These are phyloP conservation scores for Drosophila atripex DNA, from an alignment of 2,888 invertebrate genomes.

Conservation along the genomic window DNA sequence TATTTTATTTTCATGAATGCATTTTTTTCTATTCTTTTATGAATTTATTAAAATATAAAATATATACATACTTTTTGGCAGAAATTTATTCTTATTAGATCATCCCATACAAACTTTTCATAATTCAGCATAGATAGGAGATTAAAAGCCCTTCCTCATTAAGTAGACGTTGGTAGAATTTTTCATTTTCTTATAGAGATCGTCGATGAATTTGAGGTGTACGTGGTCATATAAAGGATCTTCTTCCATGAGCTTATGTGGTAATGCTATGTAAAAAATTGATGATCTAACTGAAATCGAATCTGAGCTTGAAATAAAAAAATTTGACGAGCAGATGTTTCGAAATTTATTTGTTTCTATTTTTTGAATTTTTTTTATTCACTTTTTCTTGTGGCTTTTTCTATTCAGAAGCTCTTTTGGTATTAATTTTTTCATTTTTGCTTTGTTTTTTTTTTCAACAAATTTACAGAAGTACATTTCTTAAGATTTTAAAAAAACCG, in stretches of 20 bases:
- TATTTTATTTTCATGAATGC: background rate
- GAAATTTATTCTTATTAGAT: background rate
- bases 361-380: slow-evolving; percentile 60
- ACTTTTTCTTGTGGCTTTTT: slow-evolving; percentile 54
- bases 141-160: slow-evolving; percentile 29
- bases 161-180: slow-evolving; percentile 8
- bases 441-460: slow-evolving; percentile 35
- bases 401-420: slow-evolving; percentile 52
- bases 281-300: slow-evolving; percentile 66
- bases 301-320: slow-evolving; percentile 69
- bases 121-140: slow-evolving; percentile 8
- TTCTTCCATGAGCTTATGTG: slow-evolving; percentile 46
- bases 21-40: background rate
- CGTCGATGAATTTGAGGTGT: slow-evolving; percentile 11
- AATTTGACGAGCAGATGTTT: slow-evolving; percentile 67
- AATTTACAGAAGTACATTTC: slow-evolving; percentile 55
- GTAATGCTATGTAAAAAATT: slow-evolving; percentile 13
- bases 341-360: slow-evolving; percentile 54
- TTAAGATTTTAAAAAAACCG: slow-evolving; percentile 62
- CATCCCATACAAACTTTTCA: slow-evolving; percentile 26
- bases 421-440: slow-evolving; percentile 43
- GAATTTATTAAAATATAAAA: slow-evolving; percentile 3
- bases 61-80: slow-evolving; percentile 19
- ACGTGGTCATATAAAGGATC: slow-evolving; percentile 28
- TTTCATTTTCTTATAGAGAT: slow-evolving; percentile 7